Evolutionary conservation across 2,888 invertebrate genomes (phyloP).

Genomic region (Drepanosiphum platanoidis): DNA sequence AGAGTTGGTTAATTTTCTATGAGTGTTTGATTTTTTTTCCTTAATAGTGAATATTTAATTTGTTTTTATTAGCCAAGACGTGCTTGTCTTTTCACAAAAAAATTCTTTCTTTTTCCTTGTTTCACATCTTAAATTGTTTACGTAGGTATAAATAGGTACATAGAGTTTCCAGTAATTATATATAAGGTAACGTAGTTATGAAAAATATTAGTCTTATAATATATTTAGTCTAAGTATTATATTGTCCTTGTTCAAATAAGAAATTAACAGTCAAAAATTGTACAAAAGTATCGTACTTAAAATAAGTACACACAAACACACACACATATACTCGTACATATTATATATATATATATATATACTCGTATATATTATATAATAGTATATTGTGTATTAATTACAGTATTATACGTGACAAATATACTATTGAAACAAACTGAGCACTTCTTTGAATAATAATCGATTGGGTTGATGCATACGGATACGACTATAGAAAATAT

Average conservation of each 20-base stretch:
- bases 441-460: neutral
- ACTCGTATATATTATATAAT: neutral
- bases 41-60: neutral
- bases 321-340: neutral
- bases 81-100: neutral
- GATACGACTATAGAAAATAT: neutral
- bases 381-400: no score
- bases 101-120: neutral
- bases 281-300: no score
- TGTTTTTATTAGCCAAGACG: neutral
- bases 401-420: neutral
- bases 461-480: neutral
- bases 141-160: neutral
- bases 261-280: neutral
- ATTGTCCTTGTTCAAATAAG: neutral
- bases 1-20: neutral
- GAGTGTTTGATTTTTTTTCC: neutral
- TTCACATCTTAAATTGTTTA: neutral
- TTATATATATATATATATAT: neutral
- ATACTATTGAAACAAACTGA: neutral
- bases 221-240: no score
- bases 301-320: neutral
- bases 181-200: neutral
- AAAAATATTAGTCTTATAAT: neutral
- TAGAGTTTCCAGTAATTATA: neutral